These are phyloP conservation scores for Limnodromus scolopaceus DNA, from an alignment of 2,797 vertebrate genomes.

Conservation along the genomic window DNA sequence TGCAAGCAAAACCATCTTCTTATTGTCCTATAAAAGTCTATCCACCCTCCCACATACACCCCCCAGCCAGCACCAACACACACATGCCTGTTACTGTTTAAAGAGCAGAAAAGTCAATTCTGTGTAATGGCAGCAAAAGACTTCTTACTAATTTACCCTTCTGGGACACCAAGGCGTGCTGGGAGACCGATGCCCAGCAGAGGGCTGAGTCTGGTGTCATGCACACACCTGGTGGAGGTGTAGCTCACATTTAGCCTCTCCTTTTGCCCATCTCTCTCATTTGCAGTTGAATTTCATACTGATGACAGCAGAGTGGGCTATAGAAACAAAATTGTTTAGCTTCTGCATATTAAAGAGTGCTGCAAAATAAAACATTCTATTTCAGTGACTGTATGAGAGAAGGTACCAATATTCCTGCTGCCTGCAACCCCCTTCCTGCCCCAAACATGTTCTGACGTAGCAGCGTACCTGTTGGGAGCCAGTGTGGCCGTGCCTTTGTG, in stretches of 20 bases:
- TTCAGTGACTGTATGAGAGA: neutral
- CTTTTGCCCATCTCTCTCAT: neutral
- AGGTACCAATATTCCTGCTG: neutral
- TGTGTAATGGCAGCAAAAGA: too few species aligned
- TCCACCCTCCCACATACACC: fast-evolving
- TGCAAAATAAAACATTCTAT: neutral
- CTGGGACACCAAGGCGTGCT: neutral
- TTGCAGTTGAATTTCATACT: neutral
- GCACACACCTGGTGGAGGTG: neutral
- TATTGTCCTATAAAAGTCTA: neutral
- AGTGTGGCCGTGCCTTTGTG: fast-evolving
- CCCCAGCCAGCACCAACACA: neutral
- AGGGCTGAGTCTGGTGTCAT: fast-evolving
- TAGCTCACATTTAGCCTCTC: neutral
- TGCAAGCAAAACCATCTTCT: neutral
- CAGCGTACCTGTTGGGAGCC: neutral
- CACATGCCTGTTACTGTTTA: neutral
- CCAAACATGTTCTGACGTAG: fast-evolving
- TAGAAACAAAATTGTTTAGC: neutral
- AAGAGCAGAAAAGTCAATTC: too few species aligned
- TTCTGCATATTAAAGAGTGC: neutral
- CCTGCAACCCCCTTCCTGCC: neutral
- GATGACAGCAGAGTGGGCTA: neutral
- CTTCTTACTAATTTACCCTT: neutral
- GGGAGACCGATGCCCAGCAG: fast-evolving